Percentiles rank a stretch among this genome's conserved stretches.
phyloP scores from a whole-genome alignment of 2,797 vertebrate species.

The Erethizon dorsatum region DNA sequence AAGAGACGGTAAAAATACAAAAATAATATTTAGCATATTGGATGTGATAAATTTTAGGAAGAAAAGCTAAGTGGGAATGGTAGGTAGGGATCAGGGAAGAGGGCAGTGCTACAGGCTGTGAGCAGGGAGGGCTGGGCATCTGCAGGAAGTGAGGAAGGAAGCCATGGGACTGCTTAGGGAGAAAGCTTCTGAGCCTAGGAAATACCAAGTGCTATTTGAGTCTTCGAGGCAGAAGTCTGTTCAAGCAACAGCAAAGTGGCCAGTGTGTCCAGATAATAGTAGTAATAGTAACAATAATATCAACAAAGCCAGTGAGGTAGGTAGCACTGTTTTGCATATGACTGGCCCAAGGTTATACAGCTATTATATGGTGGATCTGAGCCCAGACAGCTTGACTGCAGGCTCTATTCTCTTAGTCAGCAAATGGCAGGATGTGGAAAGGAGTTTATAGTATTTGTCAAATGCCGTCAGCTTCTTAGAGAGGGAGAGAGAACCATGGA shows the following conservation, averaged over 20 bases:
- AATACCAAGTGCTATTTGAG: neutral
- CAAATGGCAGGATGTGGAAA: neutral
- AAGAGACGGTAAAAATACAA: slow-evolving; percentile 22
- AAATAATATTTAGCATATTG: neutral
- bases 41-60: neutral
- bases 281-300: neutral
- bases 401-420: neutral
- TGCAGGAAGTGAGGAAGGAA: neutral
- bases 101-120: neutral
- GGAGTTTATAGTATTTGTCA: slow-evolving; percentile 9
- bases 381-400: neutral
- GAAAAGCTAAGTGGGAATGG: neutral
- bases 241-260: neutral
- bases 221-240: neutral
- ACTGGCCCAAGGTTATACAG: slow-evolving; percentile 23
- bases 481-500: neutral
- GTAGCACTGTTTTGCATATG: neutral
- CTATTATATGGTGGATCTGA: neutral
- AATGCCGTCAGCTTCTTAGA: neutral
- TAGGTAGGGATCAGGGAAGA: neutral
- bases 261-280: neutral
- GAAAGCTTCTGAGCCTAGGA: neutral
- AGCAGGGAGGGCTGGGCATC: neutral
- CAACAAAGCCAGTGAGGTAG: neutral
- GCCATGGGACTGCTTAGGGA: neutral